phyloP scores from a whole-genome alignment of 2,888 invertebrate species.

The Eilema depressum region DNA sequence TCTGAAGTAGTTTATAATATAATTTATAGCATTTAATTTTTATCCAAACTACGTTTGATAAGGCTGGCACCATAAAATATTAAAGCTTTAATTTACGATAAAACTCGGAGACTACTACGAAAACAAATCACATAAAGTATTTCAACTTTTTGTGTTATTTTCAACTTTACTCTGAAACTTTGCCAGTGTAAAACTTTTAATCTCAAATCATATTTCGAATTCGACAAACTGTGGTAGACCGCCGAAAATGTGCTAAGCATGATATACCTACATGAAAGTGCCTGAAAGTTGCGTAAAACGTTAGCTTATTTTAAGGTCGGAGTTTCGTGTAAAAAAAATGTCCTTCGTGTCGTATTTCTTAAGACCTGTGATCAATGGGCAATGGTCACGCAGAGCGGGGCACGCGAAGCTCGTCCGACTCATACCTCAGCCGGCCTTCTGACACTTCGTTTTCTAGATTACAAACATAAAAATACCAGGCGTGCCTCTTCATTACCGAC shows the following conservation, averaged over 20 bases:
- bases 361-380: slow-evolving; percentile 77
- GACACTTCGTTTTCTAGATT: slow-evolving; percentile 73
- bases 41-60: slow-evolving; percentile 28
- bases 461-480: slow-evolving; percentile 74
- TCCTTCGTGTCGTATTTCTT: slow-evolving; percentile 75
- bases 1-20: slow-evolving; percentile 18
- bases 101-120: slow-evolving; percentile 30
- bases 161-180: slow-evolving; percentile 18
- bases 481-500: slow-evolving; percentile 70
- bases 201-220: slow-evolving; percentile 19
- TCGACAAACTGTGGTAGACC: slow-evolving; percentile 15
- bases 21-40: slow-evolving; percentile 35
- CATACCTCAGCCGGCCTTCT: slow-evolving; percentile 65
- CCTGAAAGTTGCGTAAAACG: slow-evolving; percentile 31
- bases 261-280: slow-evolving; percentile 31
- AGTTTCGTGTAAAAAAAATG: slow-evolving; percentile 74
- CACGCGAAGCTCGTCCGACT: slow-evolving; percentile 67
- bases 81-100: slow-evolving; percentile 33
- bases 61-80: slow-evolving; percentile 35
- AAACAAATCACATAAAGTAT: slow-evolving; percentile 39
- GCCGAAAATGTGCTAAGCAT: slow-evolving; percentile 21
- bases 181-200: slow-evolving; percentile 5
- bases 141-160: slow-evolving; percentile 32
- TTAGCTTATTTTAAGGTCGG: slow-evolving; percentile 47
- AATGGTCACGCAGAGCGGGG: slow-evolving; percentile 71